phyloP scores from a whole-genome alignment of 37 sponge, comb jelly and placozoan species.

The Halichondria panicea region DNA sequence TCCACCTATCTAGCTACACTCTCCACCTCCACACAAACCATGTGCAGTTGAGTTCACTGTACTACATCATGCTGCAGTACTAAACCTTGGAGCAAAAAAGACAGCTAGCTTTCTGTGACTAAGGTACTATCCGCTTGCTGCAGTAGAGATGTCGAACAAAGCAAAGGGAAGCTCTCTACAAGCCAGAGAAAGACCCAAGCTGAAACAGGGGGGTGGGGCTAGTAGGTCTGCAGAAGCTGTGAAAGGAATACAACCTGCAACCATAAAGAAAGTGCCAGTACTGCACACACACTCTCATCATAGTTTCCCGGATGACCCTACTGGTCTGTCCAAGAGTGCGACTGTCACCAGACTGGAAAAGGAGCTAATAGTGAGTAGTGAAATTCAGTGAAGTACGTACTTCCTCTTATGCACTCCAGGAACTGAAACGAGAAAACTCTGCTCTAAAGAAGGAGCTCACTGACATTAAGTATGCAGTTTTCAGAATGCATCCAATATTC shows the following conservation, averaged over 20 bases:
- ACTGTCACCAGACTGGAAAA: conserved; percentile 5
- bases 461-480: conserved; percentile 18
- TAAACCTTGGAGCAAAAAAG: no score
- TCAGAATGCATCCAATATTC: not conserved
- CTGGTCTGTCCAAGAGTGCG: conserved; percentile 1
- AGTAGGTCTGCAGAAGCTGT: not conserved
- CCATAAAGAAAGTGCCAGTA: not conserved
- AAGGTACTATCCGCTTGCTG: no score
- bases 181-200: no score
- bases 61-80: no score
- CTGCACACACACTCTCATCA: not conserved
- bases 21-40: no score
- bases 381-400: no score
- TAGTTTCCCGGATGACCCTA: no score
- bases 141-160: no score
- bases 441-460: conserved; percentile 61
- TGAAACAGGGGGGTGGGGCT: not conserved
- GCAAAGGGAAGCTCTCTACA: no score
- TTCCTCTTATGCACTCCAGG: conserved; percentile 31
- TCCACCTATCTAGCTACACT: no score
- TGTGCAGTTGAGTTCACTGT: no score
- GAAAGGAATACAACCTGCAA: not conserved
- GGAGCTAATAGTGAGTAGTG: not conserved
- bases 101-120: no score
- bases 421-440: conserved; percentile 48